Percentiles rank a stretch among this genome's conserved stretches.
Conservation (phyloP, 2,888 invertebrate species). For the Invenusta paracnida region DNA sequence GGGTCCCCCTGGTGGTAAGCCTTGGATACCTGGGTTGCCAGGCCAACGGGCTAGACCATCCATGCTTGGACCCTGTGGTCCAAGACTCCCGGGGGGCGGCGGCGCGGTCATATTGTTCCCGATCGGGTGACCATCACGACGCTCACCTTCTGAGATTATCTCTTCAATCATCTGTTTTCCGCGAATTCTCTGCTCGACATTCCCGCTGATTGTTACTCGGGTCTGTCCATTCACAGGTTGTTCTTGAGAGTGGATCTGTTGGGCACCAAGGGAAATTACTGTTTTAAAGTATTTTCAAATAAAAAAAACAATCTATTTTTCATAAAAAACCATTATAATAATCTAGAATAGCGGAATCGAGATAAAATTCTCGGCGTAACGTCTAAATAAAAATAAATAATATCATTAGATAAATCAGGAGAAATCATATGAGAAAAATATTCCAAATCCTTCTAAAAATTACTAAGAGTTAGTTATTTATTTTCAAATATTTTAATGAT, state of each 20-base stretch:
- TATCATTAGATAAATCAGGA: no score
- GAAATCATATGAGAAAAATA: no score
- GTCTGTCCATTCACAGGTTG: conserved; percentile 4
- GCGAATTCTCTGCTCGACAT: not conserved
- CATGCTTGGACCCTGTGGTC: not conserved
- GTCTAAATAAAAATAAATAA: no score
- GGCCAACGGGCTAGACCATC: not conserved
- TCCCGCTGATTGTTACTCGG: not conserved
- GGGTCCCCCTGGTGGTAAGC: not conserved
- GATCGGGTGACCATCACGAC: not conserved
- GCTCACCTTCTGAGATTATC: not conserved
- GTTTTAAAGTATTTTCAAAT: no score
- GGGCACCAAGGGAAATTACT: not conserved
- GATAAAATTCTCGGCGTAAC: no score
- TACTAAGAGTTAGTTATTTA: no score
- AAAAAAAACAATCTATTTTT: no score
- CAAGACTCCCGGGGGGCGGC: not conserved
- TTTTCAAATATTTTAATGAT: no score
- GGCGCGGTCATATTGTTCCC: not conserved
- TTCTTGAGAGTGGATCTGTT: not conserved
- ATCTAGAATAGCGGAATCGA: no score
- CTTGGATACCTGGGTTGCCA: not conserved
- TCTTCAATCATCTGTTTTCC: conserved; percentile 18
- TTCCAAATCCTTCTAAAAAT: no score
- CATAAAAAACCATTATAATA: no score